Percentiles rank a stretch among this genome's conserved stretches.
phyloP scores from a whole-genome alignment of 2,888 invertebrate species.

The Zeuzera pyrina region DNA sequence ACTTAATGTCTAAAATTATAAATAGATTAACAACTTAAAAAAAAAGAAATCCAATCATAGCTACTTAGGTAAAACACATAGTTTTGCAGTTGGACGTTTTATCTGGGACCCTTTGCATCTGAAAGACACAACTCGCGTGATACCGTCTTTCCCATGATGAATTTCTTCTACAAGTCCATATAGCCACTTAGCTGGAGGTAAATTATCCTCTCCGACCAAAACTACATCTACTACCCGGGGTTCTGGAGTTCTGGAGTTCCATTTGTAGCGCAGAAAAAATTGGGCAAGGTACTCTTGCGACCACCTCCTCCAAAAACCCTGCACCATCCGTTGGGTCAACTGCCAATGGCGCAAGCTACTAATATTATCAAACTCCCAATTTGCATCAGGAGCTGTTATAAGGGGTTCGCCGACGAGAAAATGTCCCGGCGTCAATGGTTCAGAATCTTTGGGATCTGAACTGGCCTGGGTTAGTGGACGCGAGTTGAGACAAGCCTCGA shows the following conservation, averaged over 20 bases:
- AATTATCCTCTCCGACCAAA: too few relatives aligned
- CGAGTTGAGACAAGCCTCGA: too few relatives aligned
- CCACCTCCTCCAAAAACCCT: constrained; percentile 18
- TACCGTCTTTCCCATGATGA: constrained; percentile 14
- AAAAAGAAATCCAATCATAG: too few relatives aligned
- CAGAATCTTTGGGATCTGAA: too few relatives aligned
- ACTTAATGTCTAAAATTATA: too few relatives aligned
- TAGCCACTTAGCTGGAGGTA: too few relatives aligned
- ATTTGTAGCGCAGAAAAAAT: constrained; percentile 10
- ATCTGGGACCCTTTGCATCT: constrained; percentile 3
- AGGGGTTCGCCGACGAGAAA: constrained; percentile 16
- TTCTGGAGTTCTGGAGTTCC: too few relatives aligned
- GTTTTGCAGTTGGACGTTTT: constrained; percentile 5
- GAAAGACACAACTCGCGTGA: constrained; percentile 16
- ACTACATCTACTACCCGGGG: too few relatives aligned
- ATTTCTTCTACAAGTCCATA: constrained; percentile 13
- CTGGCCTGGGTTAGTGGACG: too few relatives aligned
- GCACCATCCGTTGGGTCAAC: constrained; percentile 14
- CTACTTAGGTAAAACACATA: too few relatives aligned
- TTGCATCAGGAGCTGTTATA: constrained; percentile 8
- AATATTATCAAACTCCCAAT: constrained; percentile 9
- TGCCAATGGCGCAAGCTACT: constrained; percentile 14
- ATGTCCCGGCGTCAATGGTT: too few relatives aligned
- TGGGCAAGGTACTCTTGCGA: constrained; percentile 13
- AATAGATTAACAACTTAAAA: too few relatives aligned